phyloP scores from a whole-genome alignment of 2,888 invertebrate species.

The Ochropleura leucogaster region DNA sequence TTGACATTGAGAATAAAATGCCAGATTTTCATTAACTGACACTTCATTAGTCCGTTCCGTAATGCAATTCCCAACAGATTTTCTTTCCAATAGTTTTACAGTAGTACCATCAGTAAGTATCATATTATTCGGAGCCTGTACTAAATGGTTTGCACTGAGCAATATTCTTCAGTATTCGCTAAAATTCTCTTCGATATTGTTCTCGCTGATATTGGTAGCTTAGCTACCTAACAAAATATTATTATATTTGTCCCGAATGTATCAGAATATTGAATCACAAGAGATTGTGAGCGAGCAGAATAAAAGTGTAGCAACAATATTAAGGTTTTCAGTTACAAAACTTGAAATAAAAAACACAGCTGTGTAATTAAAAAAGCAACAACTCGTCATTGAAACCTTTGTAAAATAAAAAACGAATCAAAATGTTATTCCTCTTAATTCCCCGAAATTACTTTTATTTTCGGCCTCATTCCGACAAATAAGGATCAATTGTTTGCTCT shows the following conservation, averaged over 20 bases:
- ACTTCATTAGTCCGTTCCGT: too few relatives aligned
- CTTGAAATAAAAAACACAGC: not conserved
- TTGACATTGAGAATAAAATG: not conserved
- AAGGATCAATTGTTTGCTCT: slow-evolving; percentile 26
- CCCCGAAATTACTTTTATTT: slow-evolving; percentile 17
- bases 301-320: not conserved
- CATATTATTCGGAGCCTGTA: slow-evolving; percentile 25
- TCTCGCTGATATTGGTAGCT: slow-evolving; percentile 3
- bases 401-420: not conserved
- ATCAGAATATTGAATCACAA: not conserved
- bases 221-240: not conserved
- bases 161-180: slow-evolving; percentile 6
- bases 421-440: slow-evolving; percentile 10
- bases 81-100: not conserved
- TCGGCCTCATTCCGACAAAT: slow-evolving; percentile 19
- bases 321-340: not conserved
- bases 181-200: slow-evolving; percentile 14
- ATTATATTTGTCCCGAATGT: slow-evolving; percentile 8
- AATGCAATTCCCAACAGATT: slow-evolving; percentile 4
- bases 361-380: not conserved
- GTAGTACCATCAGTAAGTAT: not conserved
- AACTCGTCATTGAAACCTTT: not conserved
- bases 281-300: not conserved
- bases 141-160: not conserved
- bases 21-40: not conserved